These are phyloP conservation scores for Oxystoma pomonae DNA, from an alignment of 2,888 invertebrate species.

Conservation along the genomic window DNA sequence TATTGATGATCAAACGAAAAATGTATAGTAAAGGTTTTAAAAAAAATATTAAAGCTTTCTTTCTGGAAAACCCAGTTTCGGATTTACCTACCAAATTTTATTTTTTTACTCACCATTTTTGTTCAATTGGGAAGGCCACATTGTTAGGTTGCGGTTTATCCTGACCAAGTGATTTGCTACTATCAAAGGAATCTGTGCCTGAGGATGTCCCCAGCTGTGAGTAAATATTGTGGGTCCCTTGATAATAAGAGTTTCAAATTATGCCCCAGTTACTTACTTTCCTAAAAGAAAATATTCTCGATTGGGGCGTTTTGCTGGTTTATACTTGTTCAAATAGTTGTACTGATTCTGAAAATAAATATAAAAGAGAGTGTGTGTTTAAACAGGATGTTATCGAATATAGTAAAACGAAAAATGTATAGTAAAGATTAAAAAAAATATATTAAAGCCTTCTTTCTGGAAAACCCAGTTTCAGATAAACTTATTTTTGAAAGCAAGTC, in stretches of 20 bases:
- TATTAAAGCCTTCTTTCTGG: too few relatives aligned
- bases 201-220: conserved; percentile 66
- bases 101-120: too few relatives aligned
- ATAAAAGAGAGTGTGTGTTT: conserved; percentile 73
- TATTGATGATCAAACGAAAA: background rate
- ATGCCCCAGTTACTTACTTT: conserved; percentile 45
- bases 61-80: too few relatives aligned
- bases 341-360: conserved; percentile 48
- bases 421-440: too few relatives aligned
- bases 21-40: too few relatives aligned
- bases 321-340: conserved; percentile 86
- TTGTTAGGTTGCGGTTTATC: conserved; percentile 63
- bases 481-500: too few relatives aligned
- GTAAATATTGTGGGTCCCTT: conserved; percentile 66
- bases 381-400: conserved; percentile 78
- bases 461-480: too few relatives aligned
- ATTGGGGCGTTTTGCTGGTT: conserved; percentile 86
- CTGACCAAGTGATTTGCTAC: conserved; percentile 85
- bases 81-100: too few relatives aligned
- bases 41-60: too few relatives aligned
- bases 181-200: conserved; percentile 58
- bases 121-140: too few relatives aligned
- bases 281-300: conserved; percentile 52
- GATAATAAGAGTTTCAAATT: conserved; percentile 86
- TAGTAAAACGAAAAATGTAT: too few relatives aligned